Percentiles rank a stretch among this genome's conserved stretches.
Evolutionary conservation across 2,888 invertebrate genomes (phyloP).

Genomic region (Crepidodera aurea): DNA sequence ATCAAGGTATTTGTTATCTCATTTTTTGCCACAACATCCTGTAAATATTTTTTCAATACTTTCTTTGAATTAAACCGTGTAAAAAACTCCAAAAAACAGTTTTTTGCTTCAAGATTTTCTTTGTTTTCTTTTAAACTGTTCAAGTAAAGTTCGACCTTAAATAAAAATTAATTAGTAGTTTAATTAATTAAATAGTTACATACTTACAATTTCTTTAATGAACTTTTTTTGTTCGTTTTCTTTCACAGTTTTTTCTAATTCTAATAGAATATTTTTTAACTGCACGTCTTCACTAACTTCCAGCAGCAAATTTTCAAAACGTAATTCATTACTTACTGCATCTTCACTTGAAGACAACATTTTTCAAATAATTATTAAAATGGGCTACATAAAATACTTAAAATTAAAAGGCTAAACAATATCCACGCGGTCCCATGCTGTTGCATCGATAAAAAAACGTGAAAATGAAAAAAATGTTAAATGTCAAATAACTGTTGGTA

Average conservation of each 20-base stretch:
- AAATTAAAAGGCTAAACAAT: conserved; percentile 32
- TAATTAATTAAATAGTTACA: background rate
- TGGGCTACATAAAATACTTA: conserved; percentile 18
- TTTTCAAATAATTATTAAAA: conserved; percentile 21
- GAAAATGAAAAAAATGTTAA: conserved; percentile 26
- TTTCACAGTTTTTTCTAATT: conserved; percentile 27
- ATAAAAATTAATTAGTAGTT: conserved; percentile 2
- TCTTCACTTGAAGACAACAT: conserved; percentile 23
- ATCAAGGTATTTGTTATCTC: conserved; percentile 40
- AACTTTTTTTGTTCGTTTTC: conserved; percentile 36
- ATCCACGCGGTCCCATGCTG: conserved; percentile 39
- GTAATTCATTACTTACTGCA: conserved; percentile 19
- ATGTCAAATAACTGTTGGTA: conserved; percentile 32
- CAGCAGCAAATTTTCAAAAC: conserved; percentile 28
- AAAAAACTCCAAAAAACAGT: conserved; percentile 45
- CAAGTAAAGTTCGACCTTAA: conserved; percentile 37
- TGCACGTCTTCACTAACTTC: conserved; percentile 25
- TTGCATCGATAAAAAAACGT: conserved; percentile 33
- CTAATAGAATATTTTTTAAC: conserved; percentile 25
- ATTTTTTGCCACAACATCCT: conserved; percentile 41
- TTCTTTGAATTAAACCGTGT: conserved; percentile 44
- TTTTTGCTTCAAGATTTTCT: conserved; percentile 62
- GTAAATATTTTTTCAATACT: conserved; percentile 46
- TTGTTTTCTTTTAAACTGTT: conserved; percentile 15
- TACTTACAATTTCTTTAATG: conserved; percentile 39